Percentiles rank a stretch among this genome's conserved stretches.
phyloP scores from a whole-genome alignment of 2,888 invertebrate genomes.

The Meghimatium bilineatum region DNA sequence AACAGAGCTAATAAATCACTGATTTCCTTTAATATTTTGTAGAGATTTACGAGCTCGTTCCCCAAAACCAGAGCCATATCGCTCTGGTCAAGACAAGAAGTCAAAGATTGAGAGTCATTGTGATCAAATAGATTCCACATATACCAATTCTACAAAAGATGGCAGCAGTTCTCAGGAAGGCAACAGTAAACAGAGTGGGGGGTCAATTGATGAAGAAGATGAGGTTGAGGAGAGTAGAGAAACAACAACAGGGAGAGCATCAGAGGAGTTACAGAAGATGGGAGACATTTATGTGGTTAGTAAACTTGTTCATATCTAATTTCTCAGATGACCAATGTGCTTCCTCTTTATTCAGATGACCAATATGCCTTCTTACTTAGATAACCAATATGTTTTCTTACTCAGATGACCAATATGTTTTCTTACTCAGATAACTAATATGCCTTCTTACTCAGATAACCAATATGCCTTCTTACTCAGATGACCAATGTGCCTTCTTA shows the following conservation, averaged over 20 bases:
- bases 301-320: not conserved
- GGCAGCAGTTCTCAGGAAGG: not conserved
- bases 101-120: not conserved
- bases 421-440: too few species aligned
- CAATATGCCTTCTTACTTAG: too few species aligned
- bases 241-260: conserved; percentile 7
- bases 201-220: not conserved
- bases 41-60: conserved; percentile 57
- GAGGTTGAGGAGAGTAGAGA: not conserved
- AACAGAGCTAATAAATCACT: too few species aligned
- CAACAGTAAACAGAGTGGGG: not conserved
- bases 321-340: too few species aligned
- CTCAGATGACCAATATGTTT: too few species aligned
- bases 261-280: conserved; percentile 17
- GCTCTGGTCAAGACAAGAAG: conserved; percentile 44
- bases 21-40: conserved; percentile 35
- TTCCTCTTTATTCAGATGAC: too few species aligned
- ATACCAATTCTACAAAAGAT: not conserved
- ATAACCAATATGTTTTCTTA: too few species aligned
- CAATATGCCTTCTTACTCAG: too few species aligned
- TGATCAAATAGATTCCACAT: not conserved
- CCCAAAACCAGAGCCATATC: conserved; percentile 70
- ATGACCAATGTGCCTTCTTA: too few species aligned
- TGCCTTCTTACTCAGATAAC: too few species aligned
- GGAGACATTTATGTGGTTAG: not conserved